phyloP scores from a whole-genome alignment of 2,113 vertebrate genomes.

The Oncorhynchus gorbuscha region DNA sequence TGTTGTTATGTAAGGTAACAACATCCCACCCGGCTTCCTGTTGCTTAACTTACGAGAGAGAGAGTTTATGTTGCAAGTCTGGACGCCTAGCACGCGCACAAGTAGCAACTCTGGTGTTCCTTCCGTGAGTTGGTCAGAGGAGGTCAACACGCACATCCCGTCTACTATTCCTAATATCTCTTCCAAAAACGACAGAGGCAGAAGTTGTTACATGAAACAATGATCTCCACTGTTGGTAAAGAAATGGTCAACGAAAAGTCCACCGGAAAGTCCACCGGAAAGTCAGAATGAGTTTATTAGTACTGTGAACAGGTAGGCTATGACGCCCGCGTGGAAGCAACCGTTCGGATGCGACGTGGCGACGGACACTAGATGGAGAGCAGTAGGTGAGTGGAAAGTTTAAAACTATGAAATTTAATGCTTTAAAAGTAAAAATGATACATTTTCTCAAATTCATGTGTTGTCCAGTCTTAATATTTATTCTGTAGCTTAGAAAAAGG shows the following conservation, averaged over 20 bases:
- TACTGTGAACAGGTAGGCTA: constrained; percentile 5
- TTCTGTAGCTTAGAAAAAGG: not conserved
- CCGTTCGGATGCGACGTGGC: constrained; percentile 44
- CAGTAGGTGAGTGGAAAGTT: constrained; percentile 37
- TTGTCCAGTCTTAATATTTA: not conserved
- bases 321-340: constrained; percentile 55
- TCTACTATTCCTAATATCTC: constrained; percentile 21
- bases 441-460: not conserved
- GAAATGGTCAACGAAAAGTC: not conserved
- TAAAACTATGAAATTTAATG: not conserved
- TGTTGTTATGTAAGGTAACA: not conserved
- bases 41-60: not conserved
- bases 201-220: not conserved
- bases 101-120: constrained; percentile 47
- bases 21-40: not conserved
- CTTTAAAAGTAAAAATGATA: not conserved
- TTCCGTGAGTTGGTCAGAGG: not conserved
- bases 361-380: constrained; percentile 44
- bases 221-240: not conserved
- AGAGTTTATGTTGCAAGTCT: not conserved
- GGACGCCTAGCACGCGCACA: constrained; percentile 23
- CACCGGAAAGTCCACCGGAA: too few species aligned
- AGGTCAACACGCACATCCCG: constrained; percentile 19
- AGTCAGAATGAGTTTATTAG: not conserved
- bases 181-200: not conserved